phyloP scores from a whole-genome alignment of 2,888 invertebrate species.

The Dolomedes plantarius region DNA sequence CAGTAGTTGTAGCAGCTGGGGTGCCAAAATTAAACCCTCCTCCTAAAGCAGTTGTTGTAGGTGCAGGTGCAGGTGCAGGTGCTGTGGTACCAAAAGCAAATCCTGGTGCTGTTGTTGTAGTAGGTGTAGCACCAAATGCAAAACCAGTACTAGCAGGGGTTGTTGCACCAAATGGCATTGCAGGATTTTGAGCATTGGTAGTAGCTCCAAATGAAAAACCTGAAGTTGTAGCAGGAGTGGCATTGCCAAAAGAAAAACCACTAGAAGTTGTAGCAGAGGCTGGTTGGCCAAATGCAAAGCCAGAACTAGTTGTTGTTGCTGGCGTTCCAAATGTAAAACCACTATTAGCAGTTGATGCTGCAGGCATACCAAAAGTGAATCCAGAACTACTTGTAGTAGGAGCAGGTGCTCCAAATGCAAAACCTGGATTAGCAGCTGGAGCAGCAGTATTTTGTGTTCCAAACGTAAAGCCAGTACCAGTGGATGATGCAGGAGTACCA shows the following conservation, averaged over 20 bases:
- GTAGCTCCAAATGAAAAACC: constrained; percentile 30
- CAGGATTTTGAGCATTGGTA: constrained; percentile 6
- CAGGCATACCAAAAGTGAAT: constrained; percentile 27
- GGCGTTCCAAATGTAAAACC: constrained; percentile 40
- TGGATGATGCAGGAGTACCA: constrained; percentile 30
- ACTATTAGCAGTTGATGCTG: constrained; percentile 25
- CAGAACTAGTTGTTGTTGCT: constrained; percentile 15
- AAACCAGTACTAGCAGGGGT: constrained; percentile 28
- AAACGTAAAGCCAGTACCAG: constrained; percentile 15
- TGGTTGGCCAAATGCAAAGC: constrained; percentile 17
- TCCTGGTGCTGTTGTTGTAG: constrained; percentile 26
- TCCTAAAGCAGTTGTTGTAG: background rate
- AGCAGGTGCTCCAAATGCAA: constrained; percentile 21
- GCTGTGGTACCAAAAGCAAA: constrained; percentile 24
- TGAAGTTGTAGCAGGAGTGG: background rate
- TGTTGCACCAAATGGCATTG: constrained; percentile 23
- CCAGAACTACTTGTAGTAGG: constrained; percentile 22
- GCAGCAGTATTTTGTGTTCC: background rate
- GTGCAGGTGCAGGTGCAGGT: constrained; percentile 10
- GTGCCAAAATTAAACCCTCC: constrained; percentile 25
- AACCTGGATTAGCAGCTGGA: constrained; percentile 2
- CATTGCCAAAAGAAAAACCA: constrained; percentile 39
- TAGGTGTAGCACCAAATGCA: constrained; percentile 28
- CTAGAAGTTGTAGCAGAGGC: constrained; percentile 10
- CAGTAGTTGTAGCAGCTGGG: constrained; percentile 20